These are phyloP conservation scores for Linurgus olivaceus DNA, from an alignment of 2,797 vertebrate species.

Conservation along the genomic window DNA sequence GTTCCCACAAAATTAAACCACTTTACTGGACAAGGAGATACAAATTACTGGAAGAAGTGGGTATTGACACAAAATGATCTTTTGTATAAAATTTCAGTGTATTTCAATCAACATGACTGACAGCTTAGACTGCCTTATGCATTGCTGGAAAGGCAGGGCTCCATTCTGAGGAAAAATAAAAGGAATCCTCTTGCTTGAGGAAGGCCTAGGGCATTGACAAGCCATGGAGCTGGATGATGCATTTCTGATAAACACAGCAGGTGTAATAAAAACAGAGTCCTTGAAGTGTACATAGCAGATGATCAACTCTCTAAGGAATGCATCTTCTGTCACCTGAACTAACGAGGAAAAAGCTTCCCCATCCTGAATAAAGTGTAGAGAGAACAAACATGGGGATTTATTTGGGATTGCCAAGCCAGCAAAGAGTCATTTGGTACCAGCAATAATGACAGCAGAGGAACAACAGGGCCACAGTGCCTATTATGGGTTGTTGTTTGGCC, in stretches of 20 bases:
- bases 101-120: background rate
- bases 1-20: background rate
- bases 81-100: background rate
- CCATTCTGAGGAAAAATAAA: background rate
- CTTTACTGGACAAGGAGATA: background rate
- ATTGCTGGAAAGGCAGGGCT: background rate
- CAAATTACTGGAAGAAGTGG: background rate
- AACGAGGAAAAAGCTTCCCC: background rate
- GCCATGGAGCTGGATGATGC: background rate
- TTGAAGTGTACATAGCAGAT: background rate
- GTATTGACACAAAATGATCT: background rate
- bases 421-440: background rate
- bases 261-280: background rate
- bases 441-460: background rate
- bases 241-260: background rate
- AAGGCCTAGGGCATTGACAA: background rate
- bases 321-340: background rate
- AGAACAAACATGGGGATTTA: background rate
- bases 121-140: background rate
- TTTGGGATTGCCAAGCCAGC: background rate
- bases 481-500: accelerated
- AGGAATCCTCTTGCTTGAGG: background rate
- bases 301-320: background rate
- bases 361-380: background rate
- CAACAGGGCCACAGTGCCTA: background rate